Base-by-base conservation (phyloP, 1,140 invertebrate species). In the Pteromalus puparum region DNA sequence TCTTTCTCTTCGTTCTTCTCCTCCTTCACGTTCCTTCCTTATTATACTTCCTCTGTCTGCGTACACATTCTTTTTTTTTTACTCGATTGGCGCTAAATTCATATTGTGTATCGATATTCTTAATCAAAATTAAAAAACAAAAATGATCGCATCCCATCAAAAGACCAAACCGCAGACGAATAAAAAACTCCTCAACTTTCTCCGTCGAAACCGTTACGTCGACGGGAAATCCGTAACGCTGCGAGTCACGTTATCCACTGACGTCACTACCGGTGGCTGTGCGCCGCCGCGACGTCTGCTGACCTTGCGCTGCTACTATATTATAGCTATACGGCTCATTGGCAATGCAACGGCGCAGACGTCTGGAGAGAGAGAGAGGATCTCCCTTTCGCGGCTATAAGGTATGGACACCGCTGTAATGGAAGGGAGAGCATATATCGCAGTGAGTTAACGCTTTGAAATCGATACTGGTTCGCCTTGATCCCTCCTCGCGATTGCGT, bases 201-300 rank as follows among this genome's bases (percentile, higher is more conserved):
- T 81, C 79, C 81, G 72, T 18, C 21, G 61, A 0, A 30, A n/a
- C 21, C n/a, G 67, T 65, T 68, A 75, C 68, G 76, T 80, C 76
- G 30, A 38, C 84, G 84, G 84, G 84, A 85, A 85, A 82, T 85
- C 80, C 84, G 81, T 73, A 61, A 61, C 30, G 34, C 42, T 70
- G 74, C 12, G n/a, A 9, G 38, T 85, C 84, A 85, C 84, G 84
- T 85, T 85, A 77, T 24, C 84, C 86, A 38, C 65, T 88, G 85
- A 88, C 87, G 85, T 89, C 87, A 87, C 48, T 75, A 65, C 81
- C 68, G 78, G 87, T 67, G 18, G 30, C 34, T 80, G 67, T 76
- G 53, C 76, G 81, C 80, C 70, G 75, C 83, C 70, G 75, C 87
- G 88, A 89, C 89, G 87, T 86, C 81, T 86, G 86, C 86, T 90